Evolutionary conservation across 2,888 invertebrate genomes (phyloP).

Genomic region (Aelia acuminata): DNA sequence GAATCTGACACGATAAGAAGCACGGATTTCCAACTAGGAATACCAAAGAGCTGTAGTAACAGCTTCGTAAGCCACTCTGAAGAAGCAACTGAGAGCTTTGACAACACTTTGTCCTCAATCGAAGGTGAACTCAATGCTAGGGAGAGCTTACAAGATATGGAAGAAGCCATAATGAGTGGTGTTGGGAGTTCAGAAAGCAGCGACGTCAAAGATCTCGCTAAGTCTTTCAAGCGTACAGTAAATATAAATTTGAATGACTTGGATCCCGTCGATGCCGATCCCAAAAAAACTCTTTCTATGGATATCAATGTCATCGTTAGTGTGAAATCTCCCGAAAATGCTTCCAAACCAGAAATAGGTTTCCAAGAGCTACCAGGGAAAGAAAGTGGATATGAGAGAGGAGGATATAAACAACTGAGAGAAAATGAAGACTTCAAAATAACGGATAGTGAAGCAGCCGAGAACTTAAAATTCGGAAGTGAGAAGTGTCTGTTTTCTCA

Average conservation of each 20-base stretch:
- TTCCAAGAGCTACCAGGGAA: slow-evolving; percentile 8
- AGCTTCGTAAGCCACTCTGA: not conserved
- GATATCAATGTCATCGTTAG: slow-evolving; percentile 47
- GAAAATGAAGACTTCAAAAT: not conserved
- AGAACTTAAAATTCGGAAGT: not conserved
- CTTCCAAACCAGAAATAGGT: not conserved
- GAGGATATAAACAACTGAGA: not conserved
- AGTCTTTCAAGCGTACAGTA: not conserved
- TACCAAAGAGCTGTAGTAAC: not conserved
- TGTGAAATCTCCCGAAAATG: slow-evolving; percentile 18
- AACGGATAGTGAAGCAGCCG: not conserved
- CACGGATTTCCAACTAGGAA: not conserved
- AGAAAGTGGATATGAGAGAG: not conserved
- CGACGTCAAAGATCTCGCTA: not conserved
- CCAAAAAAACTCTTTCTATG: slow-evolving; percentile 28
- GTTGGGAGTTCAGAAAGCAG: not conserved
- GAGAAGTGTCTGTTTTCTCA: not conserved
- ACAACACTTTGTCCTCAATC: not conserved
- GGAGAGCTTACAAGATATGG: not conserved
- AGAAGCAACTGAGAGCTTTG: not conserved
- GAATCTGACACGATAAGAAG: not conserved
- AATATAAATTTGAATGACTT: slow-evolving; percentile 27
- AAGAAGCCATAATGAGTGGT: not conserved
- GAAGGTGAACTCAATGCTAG: not conserved
- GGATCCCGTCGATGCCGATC: not conserved